Evolutionary conservation across 2,113 vertebrate genomes (phyloP).

Genomic region (Tauraco erythrolophus): DNA sequence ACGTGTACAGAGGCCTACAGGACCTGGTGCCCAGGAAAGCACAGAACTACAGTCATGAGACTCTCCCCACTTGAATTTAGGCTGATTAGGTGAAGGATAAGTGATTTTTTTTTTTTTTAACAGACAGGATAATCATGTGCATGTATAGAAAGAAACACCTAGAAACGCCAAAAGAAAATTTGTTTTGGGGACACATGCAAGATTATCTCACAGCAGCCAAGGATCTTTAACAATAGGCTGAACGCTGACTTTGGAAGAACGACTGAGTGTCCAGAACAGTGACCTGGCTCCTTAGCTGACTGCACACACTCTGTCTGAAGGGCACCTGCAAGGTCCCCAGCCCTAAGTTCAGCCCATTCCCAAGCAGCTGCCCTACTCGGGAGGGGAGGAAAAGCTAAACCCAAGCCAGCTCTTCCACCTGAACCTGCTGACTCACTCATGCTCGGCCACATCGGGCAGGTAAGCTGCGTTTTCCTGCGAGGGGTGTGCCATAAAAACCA

Average conservation of each 20-base stretch:
- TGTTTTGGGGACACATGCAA: neutral
- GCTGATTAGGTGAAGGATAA: too few species aligned
- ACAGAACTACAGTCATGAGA: rapidly evolving
- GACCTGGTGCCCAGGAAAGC: neutral
- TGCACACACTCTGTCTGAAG: neutral
- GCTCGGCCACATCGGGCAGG: conserved; percentile 80
- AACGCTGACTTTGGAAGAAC: neutral
- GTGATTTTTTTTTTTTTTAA: too few species aligned
- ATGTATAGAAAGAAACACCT: neutral
- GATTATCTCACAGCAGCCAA: neutral
- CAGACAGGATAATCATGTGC: too few species aligned
- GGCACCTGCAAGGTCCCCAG: neutral
- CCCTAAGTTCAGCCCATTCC: neutral
- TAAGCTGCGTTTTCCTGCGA: conserved; percentile 85
- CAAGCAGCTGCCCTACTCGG: neutral
- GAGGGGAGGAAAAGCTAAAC: rapidly evolving
- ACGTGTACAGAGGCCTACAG: rapidly evolving
- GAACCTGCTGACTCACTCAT: conserved; percentile 74
- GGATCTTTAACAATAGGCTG: neutral
- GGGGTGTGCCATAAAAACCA: conserved; percentile 92
- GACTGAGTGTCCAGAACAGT: rapidly evolving
- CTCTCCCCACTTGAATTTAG: neutral
- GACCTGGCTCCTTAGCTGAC: neutral
- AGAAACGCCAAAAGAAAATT: neutral
- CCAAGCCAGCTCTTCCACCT: neutral